Evolutionary conservation across 1,140 invertebrate species (phyloP).

Genomic region (Brachionus asplanchnoidis): DNA sequence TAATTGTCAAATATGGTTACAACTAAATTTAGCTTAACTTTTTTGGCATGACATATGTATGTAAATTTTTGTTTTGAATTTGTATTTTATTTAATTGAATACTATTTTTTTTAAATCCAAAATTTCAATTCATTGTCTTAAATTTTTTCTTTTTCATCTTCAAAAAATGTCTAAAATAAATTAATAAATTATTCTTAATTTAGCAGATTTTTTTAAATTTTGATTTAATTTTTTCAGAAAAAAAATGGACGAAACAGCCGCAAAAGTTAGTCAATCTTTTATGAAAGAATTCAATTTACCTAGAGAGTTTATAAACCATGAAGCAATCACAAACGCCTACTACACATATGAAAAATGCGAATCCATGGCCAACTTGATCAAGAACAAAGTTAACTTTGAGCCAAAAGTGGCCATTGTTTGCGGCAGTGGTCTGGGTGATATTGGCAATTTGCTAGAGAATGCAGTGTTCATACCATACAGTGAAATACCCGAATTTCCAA

Average conservation of each 20-base stretch:
- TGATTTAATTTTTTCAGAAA: not conserved
- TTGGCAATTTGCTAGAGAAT: conserved; percentile 73
- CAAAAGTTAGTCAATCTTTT: not conserved
- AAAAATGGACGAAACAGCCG: not conserved
- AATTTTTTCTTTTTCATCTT: no score
- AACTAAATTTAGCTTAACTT: no score
- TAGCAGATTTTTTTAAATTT: no score
- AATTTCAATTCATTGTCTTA: no score
- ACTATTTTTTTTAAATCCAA: no score
- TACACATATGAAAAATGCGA: conserved; percentile 39
- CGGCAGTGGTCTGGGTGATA: conserved; percentile 79
- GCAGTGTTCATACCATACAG: conserved; percentile 72
- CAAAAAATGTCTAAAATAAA: no score
- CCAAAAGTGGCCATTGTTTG: conserved; percentile 90
- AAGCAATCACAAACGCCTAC: conserved; percentile 12
- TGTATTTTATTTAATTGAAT: no score
- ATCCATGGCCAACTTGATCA: conserved; percentile 9
- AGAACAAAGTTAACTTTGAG: conserved; percentile 3
- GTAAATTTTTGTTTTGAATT: no score
- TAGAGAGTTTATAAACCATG: conserved; percentile 26
- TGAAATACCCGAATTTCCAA: conserved; percentile 82
- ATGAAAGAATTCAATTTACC: conserved; percentile 32
- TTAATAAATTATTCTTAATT: no score
- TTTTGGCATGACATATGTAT: no score
- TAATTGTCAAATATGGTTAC: no score